phyloP scores from a whole-genome alignment of 2,113 vertebrate genomes.

The Parotia lawesii region DNA sequence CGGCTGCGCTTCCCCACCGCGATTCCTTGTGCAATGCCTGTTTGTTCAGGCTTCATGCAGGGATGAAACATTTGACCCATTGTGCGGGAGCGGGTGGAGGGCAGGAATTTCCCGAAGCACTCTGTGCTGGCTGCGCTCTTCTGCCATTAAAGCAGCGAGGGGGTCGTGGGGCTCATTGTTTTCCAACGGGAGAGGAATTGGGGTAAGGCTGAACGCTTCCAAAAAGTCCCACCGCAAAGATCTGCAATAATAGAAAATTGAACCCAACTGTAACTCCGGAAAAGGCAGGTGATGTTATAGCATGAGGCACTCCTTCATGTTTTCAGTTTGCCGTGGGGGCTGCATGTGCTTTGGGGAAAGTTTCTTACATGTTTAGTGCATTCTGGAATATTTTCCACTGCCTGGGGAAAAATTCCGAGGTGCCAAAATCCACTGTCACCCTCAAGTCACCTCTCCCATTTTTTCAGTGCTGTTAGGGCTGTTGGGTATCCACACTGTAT shows the following conservation, averaged over 20 bases:
- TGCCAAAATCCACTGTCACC: not conserved
- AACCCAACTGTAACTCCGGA: slow-evolving; percentile 1
- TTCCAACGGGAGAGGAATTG: not conserved
- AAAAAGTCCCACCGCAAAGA: slow-evolving; percentile 13
- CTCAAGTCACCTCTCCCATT: not conserved
- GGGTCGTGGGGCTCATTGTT: not conserved
- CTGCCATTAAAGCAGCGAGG: not conserved
- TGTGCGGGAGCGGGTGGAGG: not conserved
- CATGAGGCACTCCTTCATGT: not conserved
- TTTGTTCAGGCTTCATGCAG: slow-evolving; percentile 13
- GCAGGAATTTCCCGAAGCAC: not conserved
- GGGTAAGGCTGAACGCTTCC: not conserved
- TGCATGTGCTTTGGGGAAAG: not conserved
- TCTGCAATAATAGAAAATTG: slow-evolving; percentile 26
- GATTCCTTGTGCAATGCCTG: slow-evolving; percentile 18
- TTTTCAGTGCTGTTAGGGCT: not conserved
- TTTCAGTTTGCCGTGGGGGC: not conserved
- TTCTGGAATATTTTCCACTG: not conserved
- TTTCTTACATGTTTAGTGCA: not conserved
- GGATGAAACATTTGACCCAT: slow-evolving; percentile 21
- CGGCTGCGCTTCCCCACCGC: not conserved
- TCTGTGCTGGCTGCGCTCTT: not conserved
- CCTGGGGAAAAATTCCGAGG: not conserved
- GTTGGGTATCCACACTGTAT: not conserved
- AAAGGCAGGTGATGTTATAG: not conserved